phyloP scores from a whole-genome alignment of 2,888 invertebrate species.

The Operophtera brumata region DNA sequence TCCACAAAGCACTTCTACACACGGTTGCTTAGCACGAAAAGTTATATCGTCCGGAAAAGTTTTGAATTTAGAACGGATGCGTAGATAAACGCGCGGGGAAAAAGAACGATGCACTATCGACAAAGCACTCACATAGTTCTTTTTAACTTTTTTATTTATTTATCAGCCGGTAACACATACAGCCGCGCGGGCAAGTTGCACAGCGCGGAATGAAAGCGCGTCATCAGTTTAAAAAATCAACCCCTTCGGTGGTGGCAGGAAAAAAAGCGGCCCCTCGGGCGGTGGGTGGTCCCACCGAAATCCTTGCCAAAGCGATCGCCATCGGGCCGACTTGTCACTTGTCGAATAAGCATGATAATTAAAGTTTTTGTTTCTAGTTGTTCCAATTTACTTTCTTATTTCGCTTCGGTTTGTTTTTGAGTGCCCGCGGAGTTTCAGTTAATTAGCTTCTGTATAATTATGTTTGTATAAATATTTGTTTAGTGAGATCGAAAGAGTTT shows the following conservation, averaged over 20 bases:
- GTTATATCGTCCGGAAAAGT: slow-evolving; percentile 31
- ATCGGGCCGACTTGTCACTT: slow-evolving; percentile 76
- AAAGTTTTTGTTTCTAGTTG: slow-evolving; percentile 66
- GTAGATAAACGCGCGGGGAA: slow-evolving; percentile 64
- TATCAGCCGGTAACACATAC: slow-evolving; percentile 75
- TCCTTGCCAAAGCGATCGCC: slow-evolving; percentile 79
- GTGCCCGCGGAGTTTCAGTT: slow-evolving; percentile 22
- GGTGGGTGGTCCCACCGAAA: slow-evolving; percentile 74
- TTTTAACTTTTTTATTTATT: slow-evolving; percentile 68
- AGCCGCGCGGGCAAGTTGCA: slow-evolving; percentile 80
- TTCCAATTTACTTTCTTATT: slow-evolving; percentile 28
- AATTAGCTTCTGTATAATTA: slow-evolving; percentile 25
- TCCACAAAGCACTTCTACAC: slow-evolving; percentile 33
- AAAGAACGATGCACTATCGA: slow-evolving; percentile 73
- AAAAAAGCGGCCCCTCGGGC: slow-evolving; percentile 69
- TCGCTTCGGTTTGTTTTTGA: slow-evolving; percentile 25
- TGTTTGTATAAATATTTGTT: slow-evolving; percentile 18
- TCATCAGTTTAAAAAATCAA: slow-evolving; percentile 83
- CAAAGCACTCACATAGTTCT: slow-evolving; percentile 66
- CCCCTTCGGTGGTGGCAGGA: slow-evolving; percentile 77
- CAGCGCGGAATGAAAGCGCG: slow-evolving; percentile 81
- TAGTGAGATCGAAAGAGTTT: background rate
- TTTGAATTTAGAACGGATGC: slow-evolving; percentile 60
- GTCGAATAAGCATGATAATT: slow-evolving; percentile 79
- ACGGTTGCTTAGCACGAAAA: slow-evolving; percentile 32